A percentile compares a stretch with the other conserved stretches of the same genome.
Conservation (phyloP, 2,797 vertebrate genomes). For the Poecilia picta region DNA sequence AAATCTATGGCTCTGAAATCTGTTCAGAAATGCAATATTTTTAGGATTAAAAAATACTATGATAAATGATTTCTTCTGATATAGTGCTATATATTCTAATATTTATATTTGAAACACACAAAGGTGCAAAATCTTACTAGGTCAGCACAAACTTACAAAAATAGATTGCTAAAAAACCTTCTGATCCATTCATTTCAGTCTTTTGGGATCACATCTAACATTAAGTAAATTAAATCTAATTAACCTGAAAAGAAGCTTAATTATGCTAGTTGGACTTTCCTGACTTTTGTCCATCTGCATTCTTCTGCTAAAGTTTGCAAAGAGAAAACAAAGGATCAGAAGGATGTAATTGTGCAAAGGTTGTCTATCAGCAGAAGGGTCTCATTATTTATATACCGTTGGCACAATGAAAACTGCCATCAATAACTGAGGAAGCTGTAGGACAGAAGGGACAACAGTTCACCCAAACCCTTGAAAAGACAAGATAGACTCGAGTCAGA, state of each 20-base stretch:
- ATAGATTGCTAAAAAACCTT: not conserved
- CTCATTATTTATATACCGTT: not conserved
- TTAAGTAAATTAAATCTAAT: not conserved
- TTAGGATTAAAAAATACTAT: not conserved
- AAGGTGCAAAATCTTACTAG: not conserved
- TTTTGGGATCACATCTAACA: not conserved
- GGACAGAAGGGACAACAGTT: not conserved
- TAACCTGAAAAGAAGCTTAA: not conserved
- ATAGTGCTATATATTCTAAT: not conserved
- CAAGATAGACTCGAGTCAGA: not conserved
- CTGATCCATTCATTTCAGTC: not conserved
- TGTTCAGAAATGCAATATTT: not conserved
- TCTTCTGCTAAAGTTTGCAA: not conserved
- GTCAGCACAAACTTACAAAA: not conserved
- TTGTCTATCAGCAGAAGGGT: not conserved
- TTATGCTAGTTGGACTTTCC: not conserved
- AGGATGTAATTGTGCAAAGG: not conserved
- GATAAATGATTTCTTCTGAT: not conserved
- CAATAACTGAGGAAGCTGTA: not conserved
- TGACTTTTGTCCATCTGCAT: not conserved
- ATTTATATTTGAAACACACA: not conserved
- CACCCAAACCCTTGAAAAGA: not conserved
- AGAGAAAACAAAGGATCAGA: not conserved
- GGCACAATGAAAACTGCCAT: not conserved
- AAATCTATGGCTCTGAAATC: not conserved